These are phyloP conservation scores for Aphelenchoides bicaudatus DNA, from an alignment of 2,888 invertebrate species.

Conservation along the genomic window DNA sequence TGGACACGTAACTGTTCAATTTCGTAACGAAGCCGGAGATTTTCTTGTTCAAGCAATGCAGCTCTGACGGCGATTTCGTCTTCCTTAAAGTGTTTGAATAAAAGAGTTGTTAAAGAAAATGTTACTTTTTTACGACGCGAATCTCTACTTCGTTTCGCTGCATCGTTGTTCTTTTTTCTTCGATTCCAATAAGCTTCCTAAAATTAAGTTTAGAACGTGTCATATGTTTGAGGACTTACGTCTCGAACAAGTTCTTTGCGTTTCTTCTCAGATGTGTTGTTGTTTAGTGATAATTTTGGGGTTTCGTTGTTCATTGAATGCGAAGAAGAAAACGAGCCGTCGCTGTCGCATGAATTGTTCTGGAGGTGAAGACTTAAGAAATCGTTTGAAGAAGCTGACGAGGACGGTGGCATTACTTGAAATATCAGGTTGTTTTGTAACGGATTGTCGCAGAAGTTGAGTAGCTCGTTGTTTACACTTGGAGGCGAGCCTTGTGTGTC, in stretches of 20 bases:
- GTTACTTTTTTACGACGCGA: conserved; percentile 75
- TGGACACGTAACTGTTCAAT: conserved; percentile 38
- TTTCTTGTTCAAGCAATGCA: conserved; percentile 76
- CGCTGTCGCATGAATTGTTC: neutral
- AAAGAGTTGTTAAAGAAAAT: neutral
- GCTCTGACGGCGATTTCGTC: conserved; percentile 85
- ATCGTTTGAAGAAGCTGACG: too few species aligned
- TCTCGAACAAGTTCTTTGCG: conserved; percentile 65
- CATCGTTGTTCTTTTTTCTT: conserved; percentile 84
- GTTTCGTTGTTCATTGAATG: neutral
- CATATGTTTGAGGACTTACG: too few species aligned
- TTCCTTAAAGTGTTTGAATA: conserved; percentile 65
- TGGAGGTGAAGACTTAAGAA: too few species aligned
- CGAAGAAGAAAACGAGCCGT: conserved; percentile 6
- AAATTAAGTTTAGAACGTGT: too few species aligned
- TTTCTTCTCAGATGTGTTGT: conserved; percentile 26
- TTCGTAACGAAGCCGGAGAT: conserved; percentile 44
- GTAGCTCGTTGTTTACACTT: neutral
- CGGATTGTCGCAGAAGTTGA: neutral
- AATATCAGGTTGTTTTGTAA: too few species aligned
- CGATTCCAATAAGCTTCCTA: conserved; percentile 83
- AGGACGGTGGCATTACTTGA: too few species aligned
- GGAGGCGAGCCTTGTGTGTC: neutral
- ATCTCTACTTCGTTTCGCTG: conserved; percentile 88
- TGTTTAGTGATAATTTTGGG: neutral